Evolutionary conservation across 2,888 invertebrate species (phyloP).

Genomic region (Cactoblastis cactorum): DNA sequence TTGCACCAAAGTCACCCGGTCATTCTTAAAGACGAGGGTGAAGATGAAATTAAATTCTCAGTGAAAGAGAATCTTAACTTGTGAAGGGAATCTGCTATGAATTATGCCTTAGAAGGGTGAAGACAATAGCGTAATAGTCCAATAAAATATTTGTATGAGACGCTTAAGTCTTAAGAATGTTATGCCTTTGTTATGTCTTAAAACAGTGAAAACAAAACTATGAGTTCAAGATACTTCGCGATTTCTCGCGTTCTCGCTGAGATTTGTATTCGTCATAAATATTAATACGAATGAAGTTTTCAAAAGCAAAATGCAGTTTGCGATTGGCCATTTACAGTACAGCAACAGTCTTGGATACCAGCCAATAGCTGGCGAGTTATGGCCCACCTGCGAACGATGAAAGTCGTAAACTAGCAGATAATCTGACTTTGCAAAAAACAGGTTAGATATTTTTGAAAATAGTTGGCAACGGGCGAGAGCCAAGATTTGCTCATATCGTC

Average conservation of each 20-base stretch:
- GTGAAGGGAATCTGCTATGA: slow-evolving; percentile 70
- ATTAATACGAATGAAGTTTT: slow-evolving; percentile 1
- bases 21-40: slow-evolving; percentile 70
- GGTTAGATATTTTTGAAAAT: neutral
- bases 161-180: slow-evolving; percentile 39
- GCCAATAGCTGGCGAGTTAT: slow-evolving; percentile 6
- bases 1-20: slow-evolving; percentile 61
- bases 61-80: slow-evolving; percentile 67
- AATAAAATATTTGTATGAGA: slow-evolving; percentile 72
- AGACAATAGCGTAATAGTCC: slow-evolving; percentile 77
- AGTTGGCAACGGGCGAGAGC: neutral
- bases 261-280: slow-evolving; percentile 5
- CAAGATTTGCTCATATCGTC: slow-evolving; percentile 20
- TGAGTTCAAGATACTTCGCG: neutral
- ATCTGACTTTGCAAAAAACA: neutral
- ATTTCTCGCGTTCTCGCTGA: neutral
- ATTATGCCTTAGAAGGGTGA: slow-evolving; percentile 62
- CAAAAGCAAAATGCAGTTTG: slow-evolving; percentile 6
- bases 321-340: slow-evolving; percentile 1
- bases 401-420: slow-evolving; percentile 9
- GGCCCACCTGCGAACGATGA: slow-evolving; percentile 11
- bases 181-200: slow-evolving; percentile 11
- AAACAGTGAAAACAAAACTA: slow-evolving; percentile 3
- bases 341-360: neutral
- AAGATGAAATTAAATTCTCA: slow-evolving; percentile 77